These are phyloP conservation scores for Mesocricetus auratus DNA, from an alignment of 2,113 vertebrate species.

Conservation along the genomic window DNA sequence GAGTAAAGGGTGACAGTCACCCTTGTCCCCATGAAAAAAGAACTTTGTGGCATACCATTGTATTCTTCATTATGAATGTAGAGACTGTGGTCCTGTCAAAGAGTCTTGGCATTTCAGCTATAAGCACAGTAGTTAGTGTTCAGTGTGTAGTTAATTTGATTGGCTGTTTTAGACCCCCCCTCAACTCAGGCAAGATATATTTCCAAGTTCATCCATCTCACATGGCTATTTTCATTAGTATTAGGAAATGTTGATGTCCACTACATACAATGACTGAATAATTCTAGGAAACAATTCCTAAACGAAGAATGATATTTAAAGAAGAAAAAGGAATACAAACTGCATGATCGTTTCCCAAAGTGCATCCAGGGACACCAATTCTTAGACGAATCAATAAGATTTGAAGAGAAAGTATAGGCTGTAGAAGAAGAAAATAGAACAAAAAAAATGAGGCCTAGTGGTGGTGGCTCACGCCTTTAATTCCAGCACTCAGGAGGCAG, in stretches of 20 bases:
- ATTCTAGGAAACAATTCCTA: background rate
- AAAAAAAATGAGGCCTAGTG: background rate
- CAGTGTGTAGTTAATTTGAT: constrained; percentile 1
- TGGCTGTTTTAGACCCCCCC: constrained; percentile 29
- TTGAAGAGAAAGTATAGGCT: background rate
- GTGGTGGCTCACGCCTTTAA: background rate
- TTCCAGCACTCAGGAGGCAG: background rate
- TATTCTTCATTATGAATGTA: background rate
- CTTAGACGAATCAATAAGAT: background rate
- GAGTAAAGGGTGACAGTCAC: background rate
- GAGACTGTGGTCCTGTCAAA: background rate
- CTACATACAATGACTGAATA: background rate
- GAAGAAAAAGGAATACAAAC: constrained; percentile 4
- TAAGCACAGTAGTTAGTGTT: background rate
- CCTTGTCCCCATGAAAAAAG: background rate
- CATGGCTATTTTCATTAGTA: background rate
- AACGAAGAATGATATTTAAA: background rate
- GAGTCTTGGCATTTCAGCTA: background rate
- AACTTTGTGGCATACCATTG: background rate
- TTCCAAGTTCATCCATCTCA: background rate
- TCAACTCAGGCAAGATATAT: constrained; percentile 18
- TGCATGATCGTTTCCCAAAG: background rate
- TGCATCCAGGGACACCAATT: background rate
- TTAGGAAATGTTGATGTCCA: background rate
- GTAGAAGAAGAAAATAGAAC: background rate